These are phyloP conservation scores for Rhinoderma darwinii DNA, from an alignment of 2,113 vertebrate genomes.

Conservation along the genomic window DNA sequence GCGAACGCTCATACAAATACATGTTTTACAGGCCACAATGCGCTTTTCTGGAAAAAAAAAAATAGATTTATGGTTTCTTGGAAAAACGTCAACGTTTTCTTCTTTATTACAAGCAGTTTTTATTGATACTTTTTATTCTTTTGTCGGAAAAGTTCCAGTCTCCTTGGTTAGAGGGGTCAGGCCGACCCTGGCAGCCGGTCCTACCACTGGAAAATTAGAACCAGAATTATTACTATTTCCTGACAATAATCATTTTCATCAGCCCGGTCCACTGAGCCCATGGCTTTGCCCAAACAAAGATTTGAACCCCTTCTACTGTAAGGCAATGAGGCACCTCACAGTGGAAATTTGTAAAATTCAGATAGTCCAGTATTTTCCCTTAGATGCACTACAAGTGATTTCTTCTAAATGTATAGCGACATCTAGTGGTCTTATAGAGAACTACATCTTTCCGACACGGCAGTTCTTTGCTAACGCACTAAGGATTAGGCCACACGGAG, in stretches of 20 bases:
- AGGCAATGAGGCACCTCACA: not conserved
- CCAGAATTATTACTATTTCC: not conserved
- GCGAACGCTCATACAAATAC: not conserved
- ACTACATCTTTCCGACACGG: not conserved
- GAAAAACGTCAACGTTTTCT: slow-evolving; percentile 3
- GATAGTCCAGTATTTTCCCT: not conserved
- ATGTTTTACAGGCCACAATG: not conserved
- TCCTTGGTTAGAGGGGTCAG: not conserved
- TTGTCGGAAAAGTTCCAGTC: not conserved
- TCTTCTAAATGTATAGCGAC: not conserved
- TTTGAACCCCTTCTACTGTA: not conserved
- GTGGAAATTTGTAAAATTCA: not conserved
- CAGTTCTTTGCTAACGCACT: no score
- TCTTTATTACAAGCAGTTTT: slow-evolving; percentile 25
- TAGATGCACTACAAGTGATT: not conserved
- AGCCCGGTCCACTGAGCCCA: not conserved
- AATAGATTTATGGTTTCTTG: not conserved
- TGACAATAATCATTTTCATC: not conserved
- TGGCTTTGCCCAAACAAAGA: not conserved
- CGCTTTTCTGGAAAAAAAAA: not conserved
- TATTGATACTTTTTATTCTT: not conserved
- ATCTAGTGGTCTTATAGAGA: slow-evolving; percentile 14
- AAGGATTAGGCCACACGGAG: no score
- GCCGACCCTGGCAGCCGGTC: not conserved
- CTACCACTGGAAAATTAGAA: not conserved